A percentile compares a stretch with the other conserved stretches of the same genome.
Conservation (phyloP, 2,797 vertebrate genomes). For the Arrhamphus sclerolepis region DNA sequence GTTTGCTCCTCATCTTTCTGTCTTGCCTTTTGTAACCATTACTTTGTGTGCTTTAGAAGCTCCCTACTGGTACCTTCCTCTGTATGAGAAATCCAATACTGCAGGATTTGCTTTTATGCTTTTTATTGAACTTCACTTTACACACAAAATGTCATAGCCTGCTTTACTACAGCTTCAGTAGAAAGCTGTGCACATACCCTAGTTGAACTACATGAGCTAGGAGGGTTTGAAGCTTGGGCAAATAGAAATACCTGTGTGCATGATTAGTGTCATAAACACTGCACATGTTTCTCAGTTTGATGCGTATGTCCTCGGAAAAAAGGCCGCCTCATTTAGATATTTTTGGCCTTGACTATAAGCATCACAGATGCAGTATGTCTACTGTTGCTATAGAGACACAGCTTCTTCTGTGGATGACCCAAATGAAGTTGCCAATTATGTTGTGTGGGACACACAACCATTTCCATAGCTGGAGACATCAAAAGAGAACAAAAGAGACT, state of each 20-base stretch:
- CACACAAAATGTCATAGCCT: conserved; percentile 27
- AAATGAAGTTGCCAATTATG: conserved; percentile 80
- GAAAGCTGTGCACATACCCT: conserved; percentile 22
- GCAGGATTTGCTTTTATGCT: conserved; percentile 47
- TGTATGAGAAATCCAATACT: conserved; percentile 62
- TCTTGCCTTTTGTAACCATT: conserved; percentile 14
- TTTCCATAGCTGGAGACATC: conserved; percentile 28
- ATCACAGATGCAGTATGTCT: conserved; percentile 36
- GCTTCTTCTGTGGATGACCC: conserved; percentile 69
- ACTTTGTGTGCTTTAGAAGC: conserved; percentile 43
- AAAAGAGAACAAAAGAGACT: conserved; percentile 7
- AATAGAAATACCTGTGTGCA: conserved; percentile 14
- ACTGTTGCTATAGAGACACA: conserved; percentile 76
- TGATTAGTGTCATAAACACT: neutral
- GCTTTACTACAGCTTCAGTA: conserved; percentile 32
- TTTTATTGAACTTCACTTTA: conserved; percentile 50
- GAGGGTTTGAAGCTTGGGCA: conserved; percentile 11
- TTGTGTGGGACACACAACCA: conserved; percentile 57
- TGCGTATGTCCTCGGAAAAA: conserved; percentile 12
- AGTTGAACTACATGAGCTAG: conserved; percentile 25
- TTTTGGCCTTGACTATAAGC: conserved; percentile 19
- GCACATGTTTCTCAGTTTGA: conserved; percentile 10
- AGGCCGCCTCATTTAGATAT: conserved; percentile 34
- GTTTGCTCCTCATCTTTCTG: conserved; percentile 25
- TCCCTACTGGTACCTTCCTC: conserved; percentile 29